Conservation (phyloP, 1,140 invertebrate genomes). For the Procambarus clarkii region DNA sequence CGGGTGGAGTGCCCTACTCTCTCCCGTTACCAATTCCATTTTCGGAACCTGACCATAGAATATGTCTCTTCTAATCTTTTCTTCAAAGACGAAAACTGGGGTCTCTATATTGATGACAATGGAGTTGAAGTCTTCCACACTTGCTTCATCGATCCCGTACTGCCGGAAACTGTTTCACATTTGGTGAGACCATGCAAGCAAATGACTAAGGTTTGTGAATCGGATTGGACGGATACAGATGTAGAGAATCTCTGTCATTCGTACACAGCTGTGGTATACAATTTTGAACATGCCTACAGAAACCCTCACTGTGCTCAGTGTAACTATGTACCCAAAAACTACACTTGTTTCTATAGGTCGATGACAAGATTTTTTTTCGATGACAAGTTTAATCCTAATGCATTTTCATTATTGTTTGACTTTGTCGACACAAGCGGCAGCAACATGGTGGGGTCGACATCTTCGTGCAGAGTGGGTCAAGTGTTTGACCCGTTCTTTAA, state of each 20-base stretch:
- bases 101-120: conserved; percentile 72
- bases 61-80: conserved; percentile 70
- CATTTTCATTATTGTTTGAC: conserved; percentile 79
- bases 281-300: conserved; percentile 75
- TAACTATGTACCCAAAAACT: conserved; percentile 76
- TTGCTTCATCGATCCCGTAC: conserved; percentile 74
- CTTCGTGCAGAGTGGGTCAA: conserved; percentile 73
- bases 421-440: conserved; percentile 74
- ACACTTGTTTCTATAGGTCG: conserved; percentile 74
- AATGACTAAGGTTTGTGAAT: conserved; percentile 74
- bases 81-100: conserved; percentile 74
- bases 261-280: conserved; percentile 77
- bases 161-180: conserved; percentile 74
- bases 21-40: conserved; percentile 41
- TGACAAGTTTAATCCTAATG: conserved; percentile 76
- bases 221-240: conserved; percentile 75
- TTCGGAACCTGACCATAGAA: conserved; percentile 70
- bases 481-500: conserved; percentile 79
- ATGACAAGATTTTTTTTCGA: conserved; percentile 68
- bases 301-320: conserved; percentile 81
- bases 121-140: conserved; percentile 72
- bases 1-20: conserved; percentile 76
- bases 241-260: conserved; percentile 74
- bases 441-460: conserved; percentile 75
- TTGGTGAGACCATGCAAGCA: conserved; percentile 74